Percentiles rank a stretch among this genome's conserved stretches.
Evolutionary conservation across 2,888 invertebrate species (phyloP).

Genomic region (Andrena hattorfiana): DNA sequence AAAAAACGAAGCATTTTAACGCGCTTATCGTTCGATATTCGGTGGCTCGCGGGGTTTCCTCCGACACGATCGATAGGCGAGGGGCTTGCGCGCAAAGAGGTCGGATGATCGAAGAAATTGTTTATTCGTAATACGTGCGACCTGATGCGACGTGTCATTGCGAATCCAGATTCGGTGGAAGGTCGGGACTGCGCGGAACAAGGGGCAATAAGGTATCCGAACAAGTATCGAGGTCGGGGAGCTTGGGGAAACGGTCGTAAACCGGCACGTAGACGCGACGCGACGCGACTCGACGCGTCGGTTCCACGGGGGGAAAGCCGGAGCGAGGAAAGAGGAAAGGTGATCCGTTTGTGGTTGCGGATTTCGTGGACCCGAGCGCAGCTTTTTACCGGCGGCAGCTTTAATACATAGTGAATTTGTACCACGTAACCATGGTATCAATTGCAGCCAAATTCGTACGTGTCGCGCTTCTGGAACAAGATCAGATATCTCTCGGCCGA

Average conservation of each 20-base stretch:
- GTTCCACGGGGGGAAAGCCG: slow-evolving; percentile 7
- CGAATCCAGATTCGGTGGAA: neutral
- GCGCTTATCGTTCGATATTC: slow-evolving; percentile 3
- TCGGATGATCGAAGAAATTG: slow-evolving; percentile 25
- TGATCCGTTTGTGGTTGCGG: slow-evolving; percentile 43
- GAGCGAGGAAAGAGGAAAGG: slow-evolving; percentile 14
- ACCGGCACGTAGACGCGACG: slow-evolving; percentile 56
- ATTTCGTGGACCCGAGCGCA: slow-evolving; percentile 39
- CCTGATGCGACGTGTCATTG: slow-evolving; percentile 9
- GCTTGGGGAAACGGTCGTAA: slow-evolving; percentile 40
- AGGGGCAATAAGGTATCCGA: slow-evolving; percentile 8
- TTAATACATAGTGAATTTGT: slow-evolving; percentile 52
- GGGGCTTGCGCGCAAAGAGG: neutral
- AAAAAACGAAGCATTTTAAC: neutral
- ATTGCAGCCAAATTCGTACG: slow-evolving; percentile 40
- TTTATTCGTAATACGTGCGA: slow-evolving; percentile 33
- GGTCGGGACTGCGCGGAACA: slow-evolving; percentile 5
- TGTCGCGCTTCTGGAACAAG: neutral
- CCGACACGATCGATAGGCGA: neutral
- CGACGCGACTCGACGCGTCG: neutral
- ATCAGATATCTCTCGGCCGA: too few species aligned
- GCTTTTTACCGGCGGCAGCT: slow-evolving; percentile 40
- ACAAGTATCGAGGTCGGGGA: slow-evolving; percentile 26
- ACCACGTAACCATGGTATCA: slow-evolving; percentile 53
- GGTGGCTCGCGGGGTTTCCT: neutral